A percentile compares a stretch with the other conserved stretches of the same genome.
phyloP scores from a whole-genome alignment of 2,797 vertebrate species.

The Taenioides sp. region DNA sequence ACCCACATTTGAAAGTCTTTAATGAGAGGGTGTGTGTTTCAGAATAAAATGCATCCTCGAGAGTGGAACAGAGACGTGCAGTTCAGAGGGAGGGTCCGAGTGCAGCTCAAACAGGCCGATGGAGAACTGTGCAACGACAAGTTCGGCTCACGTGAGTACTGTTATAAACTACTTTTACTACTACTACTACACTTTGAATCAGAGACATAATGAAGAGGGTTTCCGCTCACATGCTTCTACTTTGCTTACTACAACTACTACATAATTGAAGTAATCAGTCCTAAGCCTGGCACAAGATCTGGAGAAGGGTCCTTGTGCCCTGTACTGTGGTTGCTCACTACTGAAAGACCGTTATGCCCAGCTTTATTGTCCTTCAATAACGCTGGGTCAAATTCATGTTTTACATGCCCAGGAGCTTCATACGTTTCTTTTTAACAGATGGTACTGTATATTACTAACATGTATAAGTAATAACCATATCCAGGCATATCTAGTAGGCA shows the following conservation, averaged over 20 bases:
- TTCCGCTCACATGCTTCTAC: not conserved
- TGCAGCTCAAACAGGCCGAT: slow-evolving; percentile 90
- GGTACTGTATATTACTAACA: too few relatives aligned
- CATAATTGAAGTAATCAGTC: too few relatives aligned
- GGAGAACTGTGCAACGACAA: slow-evolving; percentile 87
- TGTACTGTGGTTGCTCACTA: too few relatives aligned
- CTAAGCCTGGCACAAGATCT: too few relatives aligned
- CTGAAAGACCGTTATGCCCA: too few relatives aligned
- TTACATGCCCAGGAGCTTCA: too few relatives aligned
- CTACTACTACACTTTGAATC: not conserved
- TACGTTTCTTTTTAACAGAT: too few relatives aligned
- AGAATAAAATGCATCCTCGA: slow-evolving; percentile 94
- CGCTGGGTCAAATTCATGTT: too few relatives aligned
- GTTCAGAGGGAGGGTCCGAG: slow-evolving; percentile 88
- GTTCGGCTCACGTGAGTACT: slow-evolving; percentile 86
- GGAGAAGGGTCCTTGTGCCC: too few relatives aligned
- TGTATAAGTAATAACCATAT: not conserved
- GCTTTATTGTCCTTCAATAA: too few relatives aligned
- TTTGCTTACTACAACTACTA: too few relatives aligned
- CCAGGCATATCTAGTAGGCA: not conserved
- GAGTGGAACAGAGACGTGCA: slow-evolving; percentile 94
- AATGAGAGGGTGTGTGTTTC: slow-evolving; percentile 22
- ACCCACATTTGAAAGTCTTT: not conserved
- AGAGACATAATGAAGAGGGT: not conserved
- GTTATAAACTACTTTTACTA: not conserved